Evolutionary conservation across 1,140 invertebrate species (phyloP), one percentile per base, ranked within the genome.

Genomic region (Drosophila novamexicana): DNA sequence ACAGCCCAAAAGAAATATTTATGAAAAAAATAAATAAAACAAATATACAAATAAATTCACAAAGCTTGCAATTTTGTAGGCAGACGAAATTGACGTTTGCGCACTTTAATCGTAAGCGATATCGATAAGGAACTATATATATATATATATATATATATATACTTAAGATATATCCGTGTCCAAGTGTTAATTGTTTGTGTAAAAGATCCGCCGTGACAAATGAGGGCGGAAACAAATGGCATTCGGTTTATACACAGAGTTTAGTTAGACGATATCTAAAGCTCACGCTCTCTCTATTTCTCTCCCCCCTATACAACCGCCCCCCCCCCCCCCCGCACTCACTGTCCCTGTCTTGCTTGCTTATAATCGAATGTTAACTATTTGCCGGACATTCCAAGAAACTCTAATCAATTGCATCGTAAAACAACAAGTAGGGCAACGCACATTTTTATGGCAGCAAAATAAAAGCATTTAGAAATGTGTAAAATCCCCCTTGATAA

Each of bases 131-230:
- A 40, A 18, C 2, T 39, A 29, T 53, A 40, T 16, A 42, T 34
- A 54, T 0, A 39, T 22, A 12, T 16, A 56, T 44, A 54, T 39
- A 70, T 54, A 77, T 53, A 61, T 44, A 16, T 18, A 64, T 44
- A 18, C 7, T 22, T 22, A 42, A 7, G 37, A 57, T 16, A 57
- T 37, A 16, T 18, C 7, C 14, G 12, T 54, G 12, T 29, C 37
- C 49, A 54, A 14, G 7, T 29, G 44, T 45, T 45, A 47, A 62
- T 82, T 81, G 74, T 81, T 81, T 81, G 78, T 81, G 57, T 68
- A 81, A 67, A 72, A 81, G 64, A 80, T 68, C 62, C 79, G 54
- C 59, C 49, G n/a, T 79, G 75, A 81, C 69, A 82, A 81, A 81
- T 63, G 79, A 75, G 68, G 44, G 29, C 45, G 36, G 42, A 77